Conservation (phyloP, 2,113 vertebrate species). For the Herpailurus yagouaroundi region DNA sequence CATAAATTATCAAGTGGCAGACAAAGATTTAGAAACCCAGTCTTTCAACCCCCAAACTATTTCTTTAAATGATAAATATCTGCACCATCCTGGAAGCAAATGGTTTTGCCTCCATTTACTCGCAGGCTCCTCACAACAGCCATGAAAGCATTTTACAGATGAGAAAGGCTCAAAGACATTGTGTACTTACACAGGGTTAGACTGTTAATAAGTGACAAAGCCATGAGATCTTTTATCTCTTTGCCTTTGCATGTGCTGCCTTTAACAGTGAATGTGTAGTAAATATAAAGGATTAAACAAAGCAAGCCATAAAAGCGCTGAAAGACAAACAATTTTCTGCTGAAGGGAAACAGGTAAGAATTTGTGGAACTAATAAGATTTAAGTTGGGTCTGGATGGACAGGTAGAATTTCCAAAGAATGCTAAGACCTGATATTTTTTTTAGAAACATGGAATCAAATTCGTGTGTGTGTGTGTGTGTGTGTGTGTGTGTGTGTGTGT, state of each 20-base stretch:
- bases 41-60: not conserved
- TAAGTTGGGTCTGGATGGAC: not conserved
- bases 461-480: not conserved
- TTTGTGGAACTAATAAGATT: not conserved
- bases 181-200: not conserved
- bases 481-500: not conserved
- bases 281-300: not conserved
- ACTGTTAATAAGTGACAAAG: not conserved
- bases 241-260: not conserved
- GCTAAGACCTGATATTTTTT: not conserved
- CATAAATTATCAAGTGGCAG: not conserved
- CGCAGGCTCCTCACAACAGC: not conserved
- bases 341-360: not conserved
- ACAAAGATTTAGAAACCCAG: not conserved
- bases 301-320: not conserved
- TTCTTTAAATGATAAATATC: slow-evolving; percentile 13
- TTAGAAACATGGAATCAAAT: not conserved
- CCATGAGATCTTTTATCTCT: not conserved
- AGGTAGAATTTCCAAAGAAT: slow-evolving; percentile 35
- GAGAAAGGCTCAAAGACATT: not conserved
- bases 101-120: not conserved
- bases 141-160: not conserved
- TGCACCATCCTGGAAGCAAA: not conserved
- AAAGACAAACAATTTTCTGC: not conserved
- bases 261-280: not conserved